phyloP scores from a whole-genome alignment of 1,140 invertebrate species.

The Trissolcus basalis region DNA sequence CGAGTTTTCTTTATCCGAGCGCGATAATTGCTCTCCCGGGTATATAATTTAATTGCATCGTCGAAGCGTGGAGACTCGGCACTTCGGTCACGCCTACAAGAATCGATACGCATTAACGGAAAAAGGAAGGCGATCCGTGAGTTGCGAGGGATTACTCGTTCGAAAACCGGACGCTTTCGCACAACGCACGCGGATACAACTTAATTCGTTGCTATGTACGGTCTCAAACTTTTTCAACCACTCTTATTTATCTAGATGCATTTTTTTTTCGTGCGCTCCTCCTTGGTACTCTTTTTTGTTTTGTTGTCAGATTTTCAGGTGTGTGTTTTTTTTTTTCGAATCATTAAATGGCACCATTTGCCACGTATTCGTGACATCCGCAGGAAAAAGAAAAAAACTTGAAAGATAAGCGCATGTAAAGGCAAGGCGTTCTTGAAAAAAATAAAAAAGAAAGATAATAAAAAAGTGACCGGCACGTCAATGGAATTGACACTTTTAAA shows the following conservation, averaged over 20 bases:
- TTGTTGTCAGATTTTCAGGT: too few species aligned
- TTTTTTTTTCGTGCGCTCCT: background rate
- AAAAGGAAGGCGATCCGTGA: conserved; percentile 40
- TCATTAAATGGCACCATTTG: too few species aligned
- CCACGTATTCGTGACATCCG: background rate
- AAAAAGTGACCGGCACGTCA: conserved; percentile 62
- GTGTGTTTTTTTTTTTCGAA: too few species aligned
- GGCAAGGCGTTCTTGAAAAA: too few species aligned
- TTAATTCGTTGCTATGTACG: conserved; percentile 61
- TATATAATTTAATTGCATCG: conserved; percentile 55
- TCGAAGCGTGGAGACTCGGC: conserved; percentile 39
- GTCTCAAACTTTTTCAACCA: conserved; percentile 30
- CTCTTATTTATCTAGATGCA: background rate
- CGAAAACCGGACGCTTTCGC: conserved; percentile 46
- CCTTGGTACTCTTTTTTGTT: background rate
- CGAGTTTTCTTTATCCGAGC: conserved; percentile 40
- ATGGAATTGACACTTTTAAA: conserved; percentile 62
- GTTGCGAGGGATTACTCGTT: conserved; percentile 43
- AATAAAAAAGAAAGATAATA: too few species aligned
- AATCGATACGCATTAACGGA: conserved; percentile 59
- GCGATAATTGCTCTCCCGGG: conserved; percentile 51
- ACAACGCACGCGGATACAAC: conserved; percentile 54
- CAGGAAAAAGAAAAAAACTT: conserved; percentile 14
- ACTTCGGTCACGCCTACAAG: conserved; percentile 53
- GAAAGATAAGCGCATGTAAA: too few species aligned